Conservation (phyloP, 2,888 invertebrate species). For the Aphrophora alni region DNA sequence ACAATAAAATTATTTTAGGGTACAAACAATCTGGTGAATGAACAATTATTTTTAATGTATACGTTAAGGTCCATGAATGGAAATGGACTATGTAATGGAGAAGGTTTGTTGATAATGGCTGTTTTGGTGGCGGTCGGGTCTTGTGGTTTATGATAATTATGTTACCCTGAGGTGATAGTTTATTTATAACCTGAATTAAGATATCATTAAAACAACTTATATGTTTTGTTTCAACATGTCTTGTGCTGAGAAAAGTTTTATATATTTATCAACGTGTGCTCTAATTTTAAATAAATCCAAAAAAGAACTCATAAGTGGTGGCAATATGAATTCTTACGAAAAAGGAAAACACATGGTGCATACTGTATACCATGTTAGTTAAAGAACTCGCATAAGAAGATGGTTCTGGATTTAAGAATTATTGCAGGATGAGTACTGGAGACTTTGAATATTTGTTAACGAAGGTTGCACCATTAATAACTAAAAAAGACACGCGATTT, state of each 20-base stretch:
- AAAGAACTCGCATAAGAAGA: conserved; percentile 24
- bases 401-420: neutral
- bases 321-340: conserved; percentile 24
- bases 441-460: conserved; percentile 11
- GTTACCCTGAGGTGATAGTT: too few species aligned
- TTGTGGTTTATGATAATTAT: too few species aligned
- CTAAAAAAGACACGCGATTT: conserved; percentile 24
- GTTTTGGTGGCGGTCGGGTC: too few species aligned
- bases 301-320: conserved; percentile 25
- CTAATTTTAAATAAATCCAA: conserved; percentile 20
- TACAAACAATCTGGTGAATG: too few species aligned
- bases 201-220: too few species aligned
- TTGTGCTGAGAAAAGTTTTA: conserved; percentile 19
- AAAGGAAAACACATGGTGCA: neutral
- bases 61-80: too few species aligned
- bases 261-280: conserved; percentile 25
- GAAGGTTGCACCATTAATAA: conserved; percentile 22
- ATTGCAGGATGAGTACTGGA: conserved; percentile 7
- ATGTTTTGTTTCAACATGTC: neutral
- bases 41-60: too few species aligned
- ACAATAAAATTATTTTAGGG: too few species aligned
- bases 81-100: too few species aligned
- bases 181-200: too few species aligned
- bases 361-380: conserved; percentile 25
- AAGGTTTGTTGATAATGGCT: too few species aligned